Base-by-base conservation (phyloP, 1,140 invertebrate genomes). In the Caerostris extrusa region DNA sequence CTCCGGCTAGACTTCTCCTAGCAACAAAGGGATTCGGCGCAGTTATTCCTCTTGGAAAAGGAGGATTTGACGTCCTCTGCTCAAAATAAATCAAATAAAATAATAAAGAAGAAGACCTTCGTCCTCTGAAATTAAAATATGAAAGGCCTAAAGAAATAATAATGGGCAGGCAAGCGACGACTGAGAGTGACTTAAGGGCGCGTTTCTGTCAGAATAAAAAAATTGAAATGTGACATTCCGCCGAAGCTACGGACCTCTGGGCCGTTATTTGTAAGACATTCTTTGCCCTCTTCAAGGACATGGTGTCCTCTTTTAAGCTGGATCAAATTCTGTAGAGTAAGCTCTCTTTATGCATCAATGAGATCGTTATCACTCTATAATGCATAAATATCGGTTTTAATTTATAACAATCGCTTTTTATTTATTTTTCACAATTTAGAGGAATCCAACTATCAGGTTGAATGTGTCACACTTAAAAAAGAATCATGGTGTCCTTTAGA, bases 111-210 rank as follows among this genome's bases (percentile, higher is more conserved):
- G 71, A n/a, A n/a, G 71, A 10, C 34, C 34, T 77, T 50, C 71
- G 50, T 10, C 71, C 67, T 53, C 12, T 77, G 71, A 77, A 77
- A 77, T 77, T 77, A 77, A 77, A 77, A 77, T 77, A 77, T 77
- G 71, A 77, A 77, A 77, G 71, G 71, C 50, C 34, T 12, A 34
- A 50, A 34, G n/a, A 77, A 77, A 77, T 77, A 77, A 77, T 53
- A 77, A 77, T 77, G 71, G 71, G 71, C 71, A 77, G 71, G 71
- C 71, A 77, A 77, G 71, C 50, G 71, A 12, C 71, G 71, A 77
- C 71, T 34, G 71, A 77, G 71, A 77, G 53, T 50, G 34, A 77
- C 50, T 77, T 77, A 77, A 77, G 53, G 71, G 71, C 71, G 71
- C 71, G 34, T 77, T 77, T 77, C 71, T 77, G 71, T 77, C 71